phyloP scores from a whole-genome alignment of 1,140 invertebrate genomes.

The Dreissena polymorpha region DNA sequence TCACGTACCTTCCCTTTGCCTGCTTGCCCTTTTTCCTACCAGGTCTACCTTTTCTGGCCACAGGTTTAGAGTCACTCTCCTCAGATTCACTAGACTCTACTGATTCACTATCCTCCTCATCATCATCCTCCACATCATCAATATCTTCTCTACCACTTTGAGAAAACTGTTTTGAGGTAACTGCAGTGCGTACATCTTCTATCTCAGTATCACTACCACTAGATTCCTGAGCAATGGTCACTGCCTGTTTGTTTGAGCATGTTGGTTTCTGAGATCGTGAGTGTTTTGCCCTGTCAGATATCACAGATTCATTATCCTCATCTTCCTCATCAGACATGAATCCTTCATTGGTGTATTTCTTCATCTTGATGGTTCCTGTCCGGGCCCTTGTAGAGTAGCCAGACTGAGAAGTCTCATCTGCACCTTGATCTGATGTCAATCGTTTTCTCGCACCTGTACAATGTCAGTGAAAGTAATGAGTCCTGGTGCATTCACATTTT shows the following conservation, averaged over 20 bases:
- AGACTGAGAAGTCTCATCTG: conserved; percentile 28
- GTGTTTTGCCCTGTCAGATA: not conserved
- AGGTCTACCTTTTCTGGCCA: not conserved
- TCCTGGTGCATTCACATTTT: too few relatives aligned
- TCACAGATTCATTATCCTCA: conserved; percentile 39
- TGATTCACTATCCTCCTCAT: conserved; percentile 62
- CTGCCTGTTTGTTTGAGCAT: not conserved
- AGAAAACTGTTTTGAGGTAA: not conserved
- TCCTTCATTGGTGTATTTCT: conserved; percentile 60
- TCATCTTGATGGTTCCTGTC: conserved; percentile 64
- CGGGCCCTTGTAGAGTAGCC: conserved; percentile 61
- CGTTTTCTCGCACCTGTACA: too few relatives aligned
- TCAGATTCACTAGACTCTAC: conserved; percentile 59
- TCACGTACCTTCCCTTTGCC: not conserved
- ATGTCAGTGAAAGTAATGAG: too few relatives aligned
- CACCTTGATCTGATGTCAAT: too few relatives aligned
- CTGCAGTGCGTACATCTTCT: not conserved
- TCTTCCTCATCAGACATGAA: conserved; percentile 56
- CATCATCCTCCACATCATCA: conserved; percentile 10
- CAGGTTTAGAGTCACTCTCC: conserved; percentile 11
- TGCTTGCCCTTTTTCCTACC: not conserved
- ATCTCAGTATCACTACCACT: conserved; percentile 54
- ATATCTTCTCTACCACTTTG: conserved; percentile 8
- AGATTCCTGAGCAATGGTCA: not conserved
- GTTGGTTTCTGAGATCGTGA: not conserved